Evolutionary conservation across 2,113 vertebrate genomes (phyloP).

Genomic region (Pseudois nayaur): DNA sequence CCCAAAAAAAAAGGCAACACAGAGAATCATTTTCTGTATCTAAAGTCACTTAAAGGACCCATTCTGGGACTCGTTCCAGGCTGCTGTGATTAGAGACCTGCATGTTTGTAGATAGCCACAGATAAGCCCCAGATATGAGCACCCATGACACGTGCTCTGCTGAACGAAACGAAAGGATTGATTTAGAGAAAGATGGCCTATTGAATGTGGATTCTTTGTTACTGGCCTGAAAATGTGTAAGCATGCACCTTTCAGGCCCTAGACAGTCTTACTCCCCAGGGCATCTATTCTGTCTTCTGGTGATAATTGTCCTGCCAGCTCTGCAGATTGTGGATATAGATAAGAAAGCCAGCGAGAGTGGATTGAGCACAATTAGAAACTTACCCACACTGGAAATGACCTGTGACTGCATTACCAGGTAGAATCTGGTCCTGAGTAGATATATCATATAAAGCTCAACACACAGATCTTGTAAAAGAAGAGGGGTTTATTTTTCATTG

Average conservation of each 20-base stretch:
- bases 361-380: slow-evolving; percentile 51
- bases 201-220: slow-evolving; percentile 26
- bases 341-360: slow-evolving; percentile 40
- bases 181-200: slow-evolving; percentile 36
- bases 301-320: slow-evolving; percentile 53
- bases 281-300: slow-evolving; percentile 15
- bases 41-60: slow-evolving; percentile 48
- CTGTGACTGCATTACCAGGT: slow-evolving; percentile 27
- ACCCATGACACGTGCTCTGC: background rate
- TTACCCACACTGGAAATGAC: background rate
- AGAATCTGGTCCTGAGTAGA: background rate
- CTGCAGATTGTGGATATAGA: slow-evolving; percentile 33
- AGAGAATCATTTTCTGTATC: slow-evolving; percentile 61
- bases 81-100: slow-evolving; percentile 51
- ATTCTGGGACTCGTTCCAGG: slow-evolving; percentile 44
- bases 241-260: slow-evolving; percentile 21
- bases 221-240: slow-evolving; percentile 3
- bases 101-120: slow-evolving; percentile 34
- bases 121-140: slow-evolving; percentile 31
- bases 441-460: background rate
- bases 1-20: background rate
- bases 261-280: background rate
- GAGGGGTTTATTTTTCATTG: background rate
- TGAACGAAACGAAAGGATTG: background rate
- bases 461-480: slow-evolving; percentile 10